Percentiles rank a stretch among this genome's conserved stretches.
Conservation (phyloP, 2,113 vertebrate genomes). For the Raja brachyura region DNA sequence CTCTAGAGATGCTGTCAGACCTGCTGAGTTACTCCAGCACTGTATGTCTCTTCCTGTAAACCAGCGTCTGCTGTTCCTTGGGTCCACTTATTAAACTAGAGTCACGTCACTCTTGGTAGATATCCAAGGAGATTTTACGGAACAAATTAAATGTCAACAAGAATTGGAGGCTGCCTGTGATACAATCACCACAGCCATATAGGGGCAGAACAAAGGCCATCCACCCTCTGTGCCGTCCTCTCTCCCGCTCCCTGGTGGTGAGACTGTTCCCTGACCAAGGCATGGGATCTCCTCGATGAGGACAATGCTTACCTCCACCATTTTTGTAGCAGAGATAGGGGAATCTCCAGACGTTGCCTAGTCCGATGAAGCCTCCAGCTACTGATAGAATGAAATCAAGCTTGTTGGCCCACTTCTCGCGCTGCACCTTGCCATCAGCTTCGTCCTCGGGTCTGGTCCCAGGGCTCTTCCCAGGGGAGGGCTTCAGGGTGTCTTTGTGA, state of each 20-base stretch:
- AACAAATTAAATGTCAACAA: not conserved
- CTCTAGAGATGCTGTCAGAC: too few species aligned
- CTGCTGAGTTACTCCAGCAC: too few species aligned
- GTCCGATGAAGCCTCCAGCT: conserved; percentile 91
- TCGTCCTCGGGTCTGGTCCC: conserved; percentile 90
- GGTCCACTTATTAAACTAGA: not conserved
- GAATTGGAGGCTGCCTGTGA: not conserved
- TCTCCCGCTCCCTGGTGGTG: too few species aligned
- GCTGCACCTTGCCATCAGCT: conserved; percentile 73
- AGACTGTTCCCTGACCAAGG: not conserved
- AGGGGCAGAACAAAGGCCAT: not conserved
- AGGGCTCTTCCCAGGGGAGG: conserved; percentile 91
- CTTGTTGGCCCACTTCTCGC: conserved; percentile 97
- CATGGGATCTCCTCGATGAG: not conserved
- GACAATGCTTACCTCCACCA: conserved; percentile 71
- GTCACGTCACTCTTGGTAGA: not conserved
- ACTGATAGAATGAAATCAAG: conserved; percentile 96
- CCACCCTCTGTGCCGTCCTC: not conserved
- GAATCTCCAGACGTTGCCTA: conserved; percentile 96
- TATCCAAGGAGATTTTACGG: not conserved
- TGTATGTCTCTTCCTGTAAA: too few species aligned
- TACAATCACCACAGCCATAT: not conserved
- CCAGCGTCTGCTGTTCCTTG: too few species aligned
- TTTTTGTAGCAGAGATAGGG: conserved; percentile 99
- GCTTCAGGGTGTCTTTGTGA: conserved; percentile 96